Evolutionary conservation across 2,797 vertebrate genomes (phyloP).

Genomic region (Stomatorhinus walkeri): DNA sequence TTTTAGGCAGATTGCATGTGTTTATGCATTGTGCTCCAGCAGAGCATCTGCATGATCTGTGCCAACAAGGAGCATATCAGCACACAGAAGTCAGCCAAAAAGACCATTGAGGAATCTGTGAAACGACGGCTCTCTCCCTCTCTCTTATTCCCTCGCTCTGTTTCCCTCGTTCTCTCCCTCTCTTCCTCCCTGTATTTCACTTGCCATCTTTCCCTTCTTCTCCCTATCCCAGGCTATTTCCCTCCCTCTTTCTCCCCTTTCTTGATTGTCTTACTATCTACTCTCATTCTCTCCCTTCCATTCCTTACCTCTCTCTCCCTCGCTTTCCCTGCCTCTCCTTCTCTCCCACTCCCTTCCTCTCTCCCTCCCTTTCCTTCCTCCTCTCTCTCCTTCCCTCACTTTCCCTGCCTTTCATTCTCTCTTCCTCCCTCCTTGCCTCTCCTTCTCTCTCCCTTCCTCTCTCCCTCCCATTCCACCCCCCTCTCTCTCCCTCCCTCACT

Average conservation of each 20-base stretch:
- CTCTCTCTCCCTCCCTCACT: neutral
- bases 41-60: neutral
- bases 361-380: neutral
- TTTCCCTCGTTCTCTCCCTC: neutral
- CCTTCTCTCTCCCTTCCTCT: neutral
- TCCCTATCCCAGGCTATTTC: neutral
- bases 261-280: neutral
- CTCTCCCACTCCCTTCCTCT: neutral
- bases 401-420: neutral
- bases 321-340: neutral
- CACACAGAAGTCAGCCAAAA: neutral
- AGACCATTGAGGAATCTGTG: neutral
- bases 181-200: neutral
- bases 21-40: too few species aligned
- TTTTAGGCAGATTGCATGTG: neutral
- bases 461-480: neutral
- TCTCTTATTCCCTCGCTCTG: slow-evolving; percentile 13
- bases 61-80: neutral
- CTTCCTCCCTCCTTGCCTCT: neutral
- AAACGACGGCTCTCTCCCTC: neutral
- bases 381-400: neutral
- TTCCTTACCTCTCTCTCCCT: neutral
- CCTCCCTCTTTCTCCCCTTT: neutral
- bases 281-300: neutral
- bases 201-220: neutral